Evolutionary conservation across 1,140 invertebrate species (phyloP), one percentile per base, ranked within the genome.

Genomic region (Drosophila lacteicornis): DNA sequence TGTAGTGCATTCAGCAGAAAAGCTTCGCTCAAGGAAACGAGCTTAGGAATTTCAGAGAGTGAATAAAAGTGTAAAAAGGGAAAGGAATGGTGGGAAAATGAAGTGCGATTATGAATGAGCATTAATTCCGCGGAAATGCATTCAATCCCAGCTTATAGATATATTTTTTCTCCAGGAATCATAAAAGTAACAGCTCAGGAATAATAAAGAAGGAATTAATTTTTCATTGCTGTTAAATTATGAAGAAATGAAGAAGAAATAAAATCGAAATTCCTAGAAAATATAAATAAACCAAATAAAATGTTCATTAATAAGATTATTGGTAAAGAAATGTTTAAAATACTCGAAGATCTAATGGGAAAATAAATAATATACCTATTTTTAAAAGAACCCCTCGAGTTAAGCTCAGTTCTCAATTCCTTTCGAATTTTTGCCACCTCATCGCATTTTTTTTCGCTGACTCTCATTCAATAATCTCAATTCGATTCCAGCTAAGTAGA

Each of bases 401-500:
- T 11, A 30, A 40, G 68, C 17, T 49, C 43, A 38, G 59, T 67
- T 30, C 30, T 30, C 8, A 8, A 33, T 33, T 36, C 33, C 33
- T 36, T 36, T 36, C 0, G 33, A 53, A 43, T 49, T 71, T 38
- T 11, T 11, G 30, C 30, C 38, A 19, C 30, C 38, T 15, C 38
- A n/a, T n/a, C n/a, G 63, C 15, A 57, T 47, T 38, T 36, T 17
- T 43, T 12, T 12, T 19, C n/a, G 11, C 17, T 19, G 50, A 51
- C 17, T 55, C 68, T 59, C 69, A 59, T 71, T 73, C 53, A 73
- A 73, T 73, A 71, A 58, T 73, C 69, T 57, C 53, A 71, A 73
- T 71, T 58, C 36, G 50, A 71, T 71, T 73, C 19, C 49, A 50
- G 53, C 38, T 12, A 73, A 73, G 68, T 43, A 73, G 69, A 73